phyloP scores from a whole-genome alignment of 2,797 vertebrate genomes.

The Ctenopoma kingsleyae region DNA sequence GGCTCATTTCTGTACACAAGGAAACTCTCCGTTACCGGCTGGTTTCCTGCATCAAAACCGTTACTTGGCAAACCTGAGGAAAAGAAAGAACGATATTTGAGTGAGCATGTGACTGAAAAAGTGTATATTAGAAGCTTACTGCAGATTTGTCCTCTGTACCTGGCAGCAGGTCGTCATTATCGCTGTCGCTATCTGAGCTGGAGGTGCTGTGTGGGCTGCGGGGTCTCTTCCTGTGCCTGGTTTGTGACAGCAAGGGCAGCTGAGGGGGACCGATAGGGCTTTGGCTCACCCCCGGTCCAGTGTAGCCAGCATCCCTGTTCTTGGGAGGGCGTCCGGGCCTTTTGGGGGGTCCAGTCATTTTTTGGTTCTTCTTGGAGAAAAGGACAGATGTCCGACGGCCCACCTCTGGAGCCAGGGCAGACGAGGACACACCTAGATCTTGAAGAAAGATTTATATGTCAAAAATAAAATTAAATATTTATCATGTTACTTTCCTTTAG shows the following conservation, averaged over 20 bases:
- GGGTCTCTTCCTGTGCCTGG: conserved; percentile 92
- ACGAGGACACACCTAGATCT: conserved; percentile 92
- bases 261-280: conserved; percentile 95
- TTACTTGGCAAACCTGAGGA: conserved; percentile 93
- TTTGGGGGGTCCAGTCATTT: conserved; percentile 95
- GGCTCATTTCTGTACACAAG: conserved; percentile 95
- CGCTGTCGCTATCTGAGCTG: conserved; percentile 96
- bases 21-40: conserved; percentile 98
- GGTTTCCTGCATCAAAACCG: conserved; percentile 93
- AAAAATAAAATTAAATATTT: not conserved
- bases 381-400: conserved; percentile 97
- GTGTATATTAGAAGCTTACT: fast-evolving
- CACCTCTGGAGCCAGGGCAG: conserved; percentile 93
- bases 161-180: conserved; percentile 90
- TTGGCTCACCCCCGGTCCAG: conserved; percentile 86
- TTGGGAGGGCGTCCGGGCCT: conserved; percentile 96
- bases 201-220: conserved; percentile 94
- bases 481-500: not conserved
- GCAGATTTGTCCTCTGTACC: conserved; percentile 73
- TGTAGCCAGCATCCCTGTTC: conserved; percentile 90
- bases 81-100: not conserved
- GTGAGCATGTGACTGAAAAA: not conserved
- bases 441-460: conserved; percentile 29
- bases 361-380: conserved; percentile 98
- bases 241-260: conserved; percentile 88